Base-by-base conservation (phyloP, 2,797 vertebrate species). In the Danio choprae region DNA sequence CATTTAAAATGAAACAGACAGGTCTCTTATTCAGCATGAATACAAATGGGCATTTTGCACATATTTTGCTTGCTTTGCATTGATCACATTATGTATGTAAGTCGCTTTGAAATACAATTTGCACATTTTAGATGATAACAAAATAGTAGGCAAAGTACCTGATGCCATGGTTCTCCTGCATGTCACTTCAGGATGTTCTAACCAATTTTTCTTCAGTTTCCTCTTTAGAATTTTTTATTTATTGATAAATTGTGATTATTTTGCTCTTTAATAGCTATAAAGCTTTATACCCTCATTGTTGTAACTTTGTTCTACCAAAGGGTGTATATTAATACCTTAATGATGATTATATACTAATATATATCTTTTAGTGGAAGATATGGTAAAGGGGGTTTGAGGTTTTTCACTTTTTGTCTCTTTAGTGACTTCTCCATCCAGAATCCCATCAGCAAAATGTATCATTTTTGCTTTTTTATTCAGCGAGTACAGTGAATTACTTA, bases 401-500 rank as follows among this genome's bases (percentile, higher is more conserved):
- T 29, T 29, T 3, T 29, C n/a, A n/a, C n/a, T n/a, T n/a, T n/a
- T n/a, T n/a, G n/a, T n/a, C n/a, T n/a, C 3, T 29, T 29, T 29
- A 29, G 3, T 29, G 29, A 29, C 29, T 29, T 29, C 29, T 29
- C 29, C 29, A 29, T 29, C 29, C 29, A 29, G 3, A 29, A 29
- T 1, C 29, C 29, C 29, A 29, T 29, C 29, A 29, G 16, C 51
- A 53, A 53, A 40, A 70, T 7, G 29, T 4, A 40, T 1, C 0
- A 8, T 20, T 12, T 40, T 18, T 70, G 29, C 67, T 36, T 48
- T 38, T 12, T 53, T 62, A 8, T 40, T 7, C 12, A 50, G 40
- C 29, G 9, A 53, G 29, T 51, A 69, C 9, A 77, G 41, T 40
- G n/a, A 50, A 50, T 13, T 44, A 13, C 44, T 94, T 91, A 99